A percentile compares a stretch with the other conserved stretches of the same genome.
Conservation (phyloP, 2,888 invertebrate genomes). For the Shargacucullia verbasci region DNA sequence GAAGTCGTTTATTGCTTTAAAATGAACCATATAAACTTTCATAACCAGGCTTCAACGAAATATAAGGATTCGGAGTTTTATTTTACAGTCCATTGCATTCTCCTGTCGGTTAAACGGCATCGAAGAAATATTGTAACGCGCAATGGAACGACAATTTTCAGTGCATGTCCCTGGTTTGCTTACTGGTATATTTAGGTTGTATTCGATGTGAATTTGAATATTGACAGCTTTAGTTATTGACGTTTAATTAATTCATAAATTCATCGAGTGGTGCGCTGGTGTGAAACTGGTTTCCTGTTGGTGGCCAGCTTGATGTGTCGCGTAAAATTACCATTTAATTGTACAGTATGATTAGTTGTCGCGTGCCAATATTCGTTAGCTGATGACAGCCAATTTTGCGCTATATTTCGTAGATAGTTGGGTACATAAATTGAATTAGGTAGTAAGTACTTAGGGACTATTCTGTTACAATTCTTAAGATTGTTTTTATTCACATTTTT, state of each 20-base stretch:
- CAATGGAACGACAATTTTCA: constrained; percentile 16
- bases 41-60: constrained; percentile 19
- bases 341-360: constrained; percentile 40
- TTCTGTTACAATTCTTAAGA: too few species aligned
- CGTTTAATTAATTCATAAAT: constrained; percentile 55
- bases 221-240: constrained; percentile 54
- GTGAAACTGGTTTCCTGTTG: constrained; percentile 46
- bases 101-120: constrained; percentile 16
- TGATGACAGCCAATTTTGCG: constrained; percentile 27
- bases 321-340: constrained; percentile 49
- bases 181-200: constrained; percentile 21
- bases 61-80: constrained; percentile 12
- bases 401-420: constrained; percentile 10
- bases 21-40: constrained; percentile 5
- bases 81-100: constrained; percentile 39
- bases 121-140: constrained; percentile 23
- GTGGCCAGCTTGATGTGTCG: constrained; percentile 35
- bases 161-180: constrained; percentile 10
- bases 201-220: constrained; percentile 42
- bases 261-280: constrained; percentile 33
- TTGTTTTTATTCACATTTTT: not conserved
- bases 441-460: too few species aligned
- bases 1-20: constrained; percentile 11
- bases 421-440: too few species aligned
- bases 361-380: constrained; percentile 38